Conservation (phyloP, 2,888 invertebrate species). For the Autographa pulchrina region DNA sequence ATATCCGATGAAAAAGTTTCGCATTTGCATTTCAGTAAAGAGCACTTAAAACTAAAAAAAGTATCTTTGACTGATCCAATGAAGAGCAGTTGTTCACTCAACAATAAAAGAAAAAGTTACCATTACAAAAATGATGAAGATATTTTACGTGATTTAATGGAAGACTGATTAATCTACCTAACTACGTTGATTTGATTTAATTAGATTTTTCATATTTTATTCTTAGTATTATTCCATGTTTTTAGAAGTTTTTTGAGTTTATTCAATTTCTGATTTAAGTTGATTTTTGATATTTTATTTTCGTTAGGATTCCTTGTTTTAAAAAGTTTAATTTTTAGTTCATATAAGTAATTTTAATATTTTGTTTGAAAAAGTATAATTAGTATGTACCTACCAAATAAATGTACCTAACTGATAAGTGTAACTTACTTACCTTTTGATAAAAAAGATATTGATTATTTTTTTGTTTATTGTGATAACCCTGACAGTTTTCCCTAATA, state of each 20-base stretch:
- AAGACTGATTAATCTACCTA: neutral
- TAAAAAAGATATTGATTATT: too few relatives aligned
- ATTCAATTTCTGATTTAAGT: neutral
- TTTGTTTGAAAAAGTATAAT: constrained; percentile 11
- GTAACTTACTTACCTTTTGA: neutral
- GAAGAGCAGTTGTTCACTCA: neutral
- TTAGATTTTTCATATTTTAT: neutral
- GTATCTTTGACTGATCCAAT: constrained; percentile 11
- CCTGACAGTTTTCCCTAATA: constrained; percentile 18
- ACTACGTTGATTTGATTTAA: neutral
- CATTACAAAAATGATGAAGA: neutral
- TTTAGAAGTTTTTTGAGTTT: neutral
- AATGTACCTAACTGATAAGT: constrained; percentile 11
- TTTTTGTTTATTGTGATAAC: constrained; percentile 20
- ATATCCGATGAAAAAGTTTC: constrained; percentile 8
- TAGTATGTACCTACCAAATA: constrained; percentile 12
- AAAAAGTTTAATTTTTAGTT: constrained; percentile 8
- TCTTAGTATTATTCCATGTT: neutral
- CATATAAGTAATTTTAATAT: constrained; percentile 11
- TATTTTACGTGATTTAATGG: neutral
- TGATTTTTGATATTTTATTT: neutral
- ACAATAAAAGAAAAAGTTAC: neutral
- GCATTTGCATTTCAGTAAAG: neutral
- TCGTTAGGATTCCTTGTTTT: too few relatives aligned
- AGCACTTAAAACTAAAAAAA: neutral